A percentile compares a stretch with the other conserved stretches of the same genome.
Conservation (phyloP, 2,888 invertebrate genomes). For the Drosophila meridionalis region DNA sequence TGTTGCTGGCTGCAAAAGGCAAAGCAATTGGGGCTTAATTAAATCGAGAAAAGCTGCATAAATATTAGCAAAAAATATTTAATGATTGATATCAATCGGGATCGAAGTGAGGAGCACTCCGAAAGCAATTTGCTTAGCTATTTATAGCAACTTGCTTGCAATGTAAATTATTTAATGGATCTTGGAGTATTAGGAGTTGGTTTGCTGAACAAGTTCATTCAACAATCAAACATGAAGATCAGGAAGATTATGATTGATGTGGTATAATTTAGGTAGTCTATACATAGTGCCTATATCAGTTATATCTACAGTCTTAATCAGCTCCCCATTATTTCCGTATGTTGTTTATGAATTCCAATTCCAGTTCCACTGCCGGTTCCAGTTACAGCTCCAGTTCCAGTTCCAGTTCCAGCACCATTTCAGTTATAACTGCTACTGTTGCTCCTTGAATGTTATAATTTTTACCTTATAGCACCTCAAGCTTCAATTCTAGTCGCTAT, state of each 20-base stretch:
- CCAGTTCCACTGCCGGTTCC: not conserved
- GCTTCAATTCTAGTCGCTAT: not conserved
- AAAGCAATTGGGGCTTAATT: slow-evolving; percentile 22
- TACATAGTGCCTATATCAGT: no score
- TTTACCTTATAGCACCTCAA: no score
- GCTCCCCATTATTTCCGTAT: not conserved
- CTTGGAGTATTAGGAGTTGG: not conserved
- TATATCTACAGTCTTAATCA: no score
- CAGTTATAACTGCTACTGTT: not conserved
- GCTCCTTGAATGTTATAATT: no score
- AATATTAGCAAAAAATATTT: slow-evolving; percentile 29
- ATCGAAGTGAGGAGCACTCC: not conserved
- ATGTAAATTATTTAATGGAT: not conserved
- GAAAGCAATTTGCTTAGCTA: not conserved
- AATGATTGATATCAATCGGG: slow-evolving; percentile 18
- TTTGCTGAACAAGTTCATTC: not conserved
- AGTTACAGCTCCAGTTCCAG: not conserved
- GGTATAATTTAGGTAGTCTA: no score
- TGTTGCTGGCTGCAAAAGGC: slow-evolving; percentile 7
- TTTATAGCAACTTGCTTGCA: no score
- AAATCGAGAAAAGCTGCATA: slow-evolving; percentile 29
- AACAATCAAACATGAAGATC: not conserved
- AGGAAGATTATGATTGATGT: no score
- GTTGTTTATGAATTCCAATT: not conserved
- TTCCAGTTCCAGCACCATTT: not conserved